phyloP scores from a whole-genome alignment of 2,113 vertebrate genomes.

The Siniperca knerii region DNA sequence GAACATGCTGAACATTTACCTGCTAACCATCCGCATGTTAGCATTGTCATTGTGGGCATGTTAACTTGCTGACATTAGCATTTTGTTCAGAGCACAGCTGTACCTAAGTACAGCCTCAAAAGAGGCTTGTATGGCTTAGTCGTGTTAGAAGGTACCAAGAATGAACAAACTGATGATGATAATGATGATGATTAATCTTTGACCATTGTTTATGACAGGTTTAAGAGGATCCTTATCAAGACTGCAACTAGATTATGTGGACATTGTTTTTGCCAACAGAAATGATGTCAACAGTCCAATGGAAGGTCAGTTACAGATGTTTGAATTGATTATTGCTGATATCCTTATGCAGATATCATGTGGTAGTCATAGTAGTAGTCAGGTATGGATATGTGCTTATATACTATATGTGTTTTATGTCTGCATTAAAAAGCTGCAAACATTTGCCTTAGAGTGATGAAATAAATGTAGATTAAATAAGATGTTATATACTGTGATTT shows the following conservation, averaged over 20 bases:
- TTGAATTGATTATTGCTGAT: not conserved
- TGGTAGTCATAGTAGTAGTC: not conserved
- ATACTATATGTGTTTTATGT: not conserved
- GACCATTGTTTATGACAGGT: constrained; percentile 75
- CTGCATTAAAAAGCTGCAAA: not conserved
- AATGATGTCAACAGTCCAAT: constrained; percentile 92
- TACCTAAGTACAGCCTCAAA: not conserved
- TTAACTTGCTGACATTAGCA: not conserved
- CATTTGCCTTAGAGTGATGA: not conserved
- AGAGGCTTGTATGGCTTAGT: not conserved
- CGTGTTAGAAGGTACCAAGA: too few relatives aligned
- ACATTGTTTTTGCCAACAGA: constrained; percentile 92
- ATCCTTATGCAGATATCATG: not conserved
- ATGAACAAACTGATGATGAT: not conserved
- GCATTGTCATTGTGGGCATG: not conserved
- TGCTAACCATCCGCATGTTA: not conserved
- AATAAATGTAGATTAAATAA: not conserved
- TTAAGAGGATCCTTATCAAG: constrained; percentile 90
- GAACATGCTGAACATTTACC: not conserved
- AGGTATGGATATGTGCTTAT: not conserved
- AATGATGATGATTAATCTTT: not conserved
- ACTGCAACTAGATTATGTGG: constrained; percentile 92
- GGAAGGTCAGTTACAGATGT: constrained; percentile 85
- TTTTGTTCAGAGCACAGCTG: not conserved
- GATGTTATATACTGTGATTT: constrained; percentile 16